A percentile compares a stretch with the other conserved stretches of the same genome.
These are phyloP conservation scores for Theocolax elegans DNA, from an alignment of 1,140 invertebrate genomes.

Conservation along the genomic window DNA sequence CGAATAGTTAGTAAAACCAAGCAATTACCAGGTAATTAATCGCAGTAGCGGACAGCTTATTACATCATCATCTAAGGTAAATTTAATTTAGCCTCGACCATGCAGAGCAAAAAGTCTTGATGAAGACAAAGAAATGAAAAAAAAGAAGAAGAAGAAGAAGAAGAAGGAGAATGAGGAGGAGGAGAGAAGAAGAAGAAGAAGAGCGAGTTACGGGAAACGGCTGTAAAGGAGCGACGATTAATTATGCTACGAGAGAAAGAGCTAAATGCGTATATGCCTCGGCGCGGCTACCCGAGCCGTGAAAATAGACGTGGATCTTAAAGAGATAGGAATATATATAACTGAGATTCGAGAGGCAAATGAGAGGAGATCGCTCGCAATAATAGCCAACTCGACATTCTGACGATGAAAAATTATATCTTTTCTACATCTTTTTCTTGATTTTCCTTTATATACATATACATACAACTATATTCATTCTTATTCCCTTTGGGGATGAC, in stretches of 20 bases:
- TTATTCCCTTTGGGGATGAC: no score
- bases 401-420: no score
- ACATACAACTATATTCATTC: no score
- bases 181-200: no score
- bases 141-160: background rate
- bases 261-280: constrained; percentile 2
- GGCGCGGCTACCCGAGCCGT: background rate
- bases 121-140: background rate
- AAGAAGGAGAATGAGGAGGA: background rate
- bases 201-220: no score
- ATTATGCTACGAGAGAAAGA: background rate
- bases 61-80: background rate
- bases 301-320: constrained; percentile 16
- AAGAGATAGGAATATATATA: background rate
- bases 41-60: background rate
- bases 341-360: background rate
- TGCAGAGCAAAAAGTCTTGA: background rate
- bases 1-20: no score
- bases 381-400: background rate
- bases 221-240: background rate
- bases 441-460: background rate
- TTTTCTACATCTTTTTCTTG: no score
- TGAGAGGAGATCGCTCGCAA: background rate
- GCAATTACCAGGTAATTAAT: constrained; percentile 16
- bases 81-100: constrained; percentile 10